Evolutionary conservation across 2,113 vertebrate species (phyloP).

Genomic region (Theristicus caerulescens): DNA sequence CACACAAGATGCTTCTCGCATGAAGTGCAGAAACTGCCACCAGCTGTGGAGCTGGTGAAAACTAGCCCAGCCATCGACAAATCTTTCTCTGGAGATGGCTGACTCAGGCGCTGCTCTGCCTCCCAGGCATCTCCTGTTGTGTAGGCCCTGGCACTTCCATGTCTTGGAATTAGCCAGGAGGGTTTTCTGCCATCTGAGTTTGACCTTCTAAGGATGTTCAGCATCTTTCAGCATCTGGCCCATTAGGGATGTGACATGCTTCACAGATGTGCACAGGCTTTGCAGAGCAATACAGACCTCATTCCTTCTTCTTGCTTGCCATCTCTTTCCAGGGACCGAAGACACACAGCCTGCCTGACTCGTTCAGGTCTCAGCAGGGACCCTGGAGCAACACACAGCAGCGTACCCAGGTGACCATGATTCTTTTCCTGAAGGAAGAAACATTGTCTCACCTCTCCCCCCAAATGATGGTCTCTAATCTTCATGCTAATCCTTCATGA

Average conservation of each 20-base stretch:
- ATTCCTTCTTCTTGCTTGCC: not conserved
- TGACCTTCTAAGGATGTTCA: conserved; percentile 59
- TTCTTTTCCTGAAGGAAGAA: not conserved
- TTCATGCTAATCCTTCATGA: not conserved
- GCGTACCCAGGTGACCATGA: not conserved
- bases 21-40: conserved; percentile 30
- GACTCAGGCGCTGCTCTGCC: conserved; percentile 36
- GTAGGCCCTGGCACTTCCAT: not conserved
- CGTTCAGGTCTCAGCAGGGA: not conserved
- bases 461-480: not conserved
- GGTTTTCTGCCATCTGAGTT: not conserved
- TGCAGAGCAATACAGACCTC: not conserved
- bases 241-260: not conserved
- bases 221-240: conserved; percentile 47
- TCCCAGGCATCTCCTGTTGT: not conserved
- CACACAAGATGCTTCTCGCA: not conserved
- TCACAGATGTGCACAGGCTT: conserved; percentile 20
- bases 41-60: conserved; percentile 42
- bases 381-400: not conserved
- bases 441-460: not conserved
- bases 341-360: not conserved
- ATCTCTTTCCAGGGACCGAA: not conserved
- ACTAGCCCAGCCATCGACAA: not conserved
- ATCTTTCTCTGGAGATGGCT: not conserved
- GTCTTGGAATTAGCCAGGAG: not conserved